Base-by-base conservation (phyloP, 2,888 invertebrate species). In the Diabrotica balteata region DNA sequence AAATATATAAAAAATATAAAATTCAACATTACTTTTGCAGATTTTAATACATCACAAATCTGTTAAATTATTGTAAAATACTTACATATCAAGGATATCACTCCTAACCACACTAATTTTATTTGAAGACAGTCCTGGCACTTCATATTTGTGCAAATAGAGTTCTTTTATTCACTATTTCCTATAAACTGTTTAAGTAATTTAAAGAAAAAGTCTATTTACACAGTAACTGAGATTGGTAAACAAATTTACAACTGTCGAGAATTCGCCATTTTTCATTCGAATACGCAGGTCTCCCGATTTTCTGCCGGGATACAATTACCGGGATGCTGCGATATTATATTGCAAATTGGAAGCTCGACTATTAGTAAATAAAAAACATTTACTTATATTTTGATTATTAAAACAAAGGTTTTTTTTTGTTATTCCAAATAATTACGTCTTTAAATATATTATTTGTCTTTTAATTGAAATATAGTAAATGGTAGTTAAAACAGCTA, bases 31-130 rank as follows among this genome's bases (percentile, higher is more conserved):
- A 32, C 4, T 32, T 4, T 32, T 32, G 32, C 32, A 32, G 4
- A 49, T 2, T 49, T n/a, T n/a, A 5, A 10, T 7, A 11, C 7
- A 49, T 49, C 17, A 17, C 17, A 1, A 1, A 1, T 17, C 17
- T 17, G 17, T 11, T 49, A 49, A 49, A 49, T 17, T 7, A 10
- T 10, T 7, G 7, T 32, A 10, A 42, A 9, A 32, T 44, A 45
- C 53, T 53, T 42, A 45, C 45, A 55, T 5, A 55, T 55, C 7
- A 55, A 11, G 7, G 55, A 17, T 11, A 55, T 10, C 17, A 55
- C n/a, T 11, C 55, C 55, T 55, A 55, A 55, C 55, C 55, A 55
- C 55, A 55, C 45, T 5, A 55, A 43, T n/a, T 11, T 55, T 42
- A 32, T 10, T 42, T 42, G 32, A 8, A 7, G 11, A 17, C 8